phyloP scores from a whole-genome alignment of 2,888 invertebrate genomes.

The Phlogophora meticulosa region DNA sequence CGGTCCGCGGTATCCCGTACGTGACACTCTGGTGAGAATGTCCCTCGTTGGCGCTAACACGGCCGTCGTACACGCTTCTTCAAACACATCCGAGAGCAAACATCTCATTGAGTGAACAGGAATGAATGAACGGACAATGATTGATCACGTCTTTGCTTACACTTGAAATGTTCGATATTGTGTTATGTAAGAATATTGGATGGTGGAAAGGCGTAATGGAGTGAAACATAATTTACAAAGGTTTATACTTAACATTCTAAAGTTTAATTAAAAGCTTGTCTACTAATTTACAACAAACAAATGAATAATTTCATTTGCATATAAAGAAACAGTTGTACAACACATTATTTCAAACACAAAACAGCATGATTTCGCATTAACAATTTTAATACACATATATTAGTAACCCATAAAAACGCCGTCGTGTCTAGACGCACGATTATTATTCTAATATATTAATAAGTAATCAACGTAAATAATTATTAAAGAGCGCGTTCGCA shows the following conservation, averaged over 20 bases:
- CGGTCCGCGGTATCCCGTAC: constrained; percentile 45
- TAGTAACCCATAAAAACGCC: constrained; percentile 15
- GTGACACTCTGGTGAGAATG: constrained; percentile 58
- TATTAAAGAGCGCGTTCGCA: constrained; percentile 42
- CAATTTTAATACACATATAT: constrained; percentile 34
- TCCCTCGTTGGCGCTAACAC: constrained; percentile 55
- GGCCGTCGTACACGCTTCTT: constrained; percentile 22
- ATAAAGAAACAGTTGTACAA: neutral
- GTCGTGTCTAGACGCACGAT: constrained; percentile 54
- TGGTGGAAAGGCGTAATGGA: neutral
- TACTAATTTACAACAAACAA: neutral
- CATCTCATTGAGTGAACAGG: constrained; percentile 51
- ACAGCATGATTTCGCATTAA: constrained; percentile 22
- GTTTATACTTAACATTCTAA: too few relatives aligned
- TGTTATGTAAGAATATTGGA: constrained; percentile 23
- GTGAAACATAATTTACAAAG: too few relatives aligned
- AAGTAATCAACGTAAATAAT: constrained; percentile 34
- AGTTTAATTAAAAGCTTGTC: too few relatives aligned
- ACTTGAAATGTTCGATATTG: constrained; percentile 25
- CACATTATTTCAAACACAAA: neutral
- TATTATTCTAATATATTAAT: constrained; percentile 21
- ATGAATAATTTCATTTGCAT: too few relatives aligned
- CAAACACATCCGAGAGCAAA: constrained; percentile 48
- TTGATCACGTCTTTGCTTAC: constrained; percentile 50
- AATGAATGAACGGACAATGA: constrained; percentile 54